Base-by-base conservation (phyloP, 2,888 invertebrate genomes). In the Caenorhabditis drosophilae region DNA sequence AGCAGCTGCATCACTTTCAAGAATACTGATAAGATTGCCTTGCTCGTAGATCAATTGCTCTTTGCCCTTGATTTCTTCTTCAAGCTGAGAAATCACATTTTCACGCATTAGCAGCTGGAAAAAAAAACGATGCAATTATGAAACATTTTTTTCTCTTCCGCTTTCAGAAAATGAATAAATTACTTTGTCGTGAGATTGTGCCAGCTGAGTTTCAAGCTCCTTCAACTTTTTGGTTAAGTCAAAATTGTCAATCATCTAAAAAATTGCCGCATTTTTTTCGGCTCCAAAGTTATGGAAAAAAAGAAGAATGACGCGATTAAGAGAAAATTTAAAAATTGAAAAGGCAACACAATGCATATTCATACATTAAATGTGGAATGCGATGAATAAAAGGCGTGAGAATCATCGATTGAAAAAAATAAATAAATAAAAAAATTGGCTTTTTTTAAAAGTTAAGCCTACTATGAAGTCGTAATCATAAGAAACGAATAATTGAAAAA, bases 11-110 rank as follows among this genome's bases (percentile, higher is more conserved):
- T 72, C 71, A 36, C 50, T 67, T 41, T 72, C 72, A n/a, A 72
- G 47, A 53, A 73, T 70, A 23, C 56, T 57, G 41, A 73, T 73
- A 3, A 73, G 56, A 52, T 73, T 62, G 7, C 50, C 61, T 25
- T 73, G 73, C 54, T 73, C 73, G 50, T 51, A 66, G 48, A 73
- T 70, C 38, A 73, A 26, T n/a, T 51, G 46, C 34, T 73, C 70
- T 38, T 73, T 73, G 2, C 67, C 64, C 49, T 57, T 41, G 12
- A 73, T 70, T 36, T 73, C 73, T 36, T 73, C 73, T 51, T 66
- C 68, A 55, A 73, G 34, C 41, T 73, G 73, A 9, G 59, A 57
- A 40, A 73, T 73, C 4, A 73, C 73, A 26, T 64, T 70, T 26
- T 73, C 73, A 11, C 70, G 56, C 44, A 66, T 64, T 34, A 62